Conservation (phyloP, 1,140 invertebrate genomes). For the Reticulitermes speratus region DNA sequence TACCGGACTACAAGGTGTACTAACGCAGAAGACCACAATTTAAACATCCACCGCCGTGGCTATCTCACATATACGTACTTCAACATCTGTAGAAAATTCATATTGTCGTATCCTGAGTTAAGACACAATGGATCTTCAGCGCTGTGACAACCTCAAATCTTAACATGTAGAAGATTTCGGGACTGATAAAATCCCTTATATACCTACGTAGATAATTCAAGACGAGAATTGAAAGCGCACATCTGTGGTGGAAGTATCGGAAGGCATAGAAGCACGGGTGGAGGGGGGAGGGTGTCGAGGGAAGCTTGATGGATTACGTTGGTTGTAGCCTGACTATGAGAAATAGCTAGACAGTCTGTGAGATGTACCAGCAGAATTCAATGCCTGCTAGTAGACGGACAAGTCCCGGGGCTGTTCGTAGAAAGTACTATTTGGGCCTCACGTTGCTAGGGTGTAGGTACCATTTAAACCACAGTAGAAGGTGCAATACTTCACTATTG, state of each 20-base stretch:
- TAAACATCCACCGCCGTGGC: too few relatives aligned
- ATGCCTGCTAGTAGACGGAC: neutral
- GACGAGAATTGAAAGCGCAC: neutral
- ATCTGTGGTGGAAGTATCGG: neutral
- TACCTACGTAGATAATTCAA: neutral
- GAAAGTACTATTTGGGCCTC: neutral
- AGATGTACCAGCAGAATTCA: neutral
- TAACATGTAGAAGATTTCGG: too few relatives aligned
- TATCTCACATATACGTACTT: too few relatives aligned
- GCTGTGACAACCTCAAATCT: too few relatives aligned
- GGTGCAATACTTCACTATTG: neutral
- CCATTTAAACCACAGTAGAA: neutral
- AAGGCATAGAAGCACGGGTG: neutral
- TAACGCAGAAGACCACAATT: too few relatives aligned
- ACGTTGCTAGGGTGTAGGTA: neutral
- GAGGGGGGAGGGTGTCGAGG: neutral
- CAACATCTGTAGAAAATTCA: too few relatives aligned
- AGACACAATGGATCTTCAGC: too few relatives aligned
- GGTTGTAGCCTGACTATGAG: constrained; percentile 5
- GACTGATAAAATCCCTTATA: too few relatives aligned
- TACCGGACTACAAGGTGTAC: too few relatives aligned
- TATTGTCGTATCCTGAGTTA: too few relatives aligned
- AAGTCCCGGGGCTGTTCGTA: neutral
- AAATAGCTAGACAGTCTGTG: neutral
- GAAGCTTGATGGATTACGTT: neutral